A percentile compares a stretch with the other conserved stretches of the same genome.
Conservation (phyloP, 92 coral and sea anemone species). For the Chrysogorgia sp. region DNA sequence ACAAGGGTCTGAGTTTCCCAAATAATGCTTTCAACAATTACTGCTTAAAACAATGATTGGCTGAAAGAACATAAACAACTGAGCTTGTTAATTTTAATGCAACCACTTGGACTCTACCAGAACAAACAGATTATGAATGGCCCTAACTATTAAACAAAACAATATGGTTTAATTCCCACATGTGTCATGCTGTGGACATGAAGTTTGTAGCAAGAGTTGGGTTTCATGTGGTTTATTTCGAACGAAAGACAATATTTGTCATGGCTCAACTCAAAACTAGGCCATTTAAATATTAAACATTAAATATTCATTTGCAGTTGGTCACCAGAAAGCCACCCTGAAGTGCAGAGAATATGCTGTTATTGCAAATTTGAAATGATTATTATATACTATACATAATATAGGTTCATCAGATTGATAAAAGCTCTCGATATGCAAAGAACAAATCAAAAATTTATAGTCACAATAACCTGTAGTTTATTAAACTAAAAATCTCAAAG, state of each 20-base stretch:
- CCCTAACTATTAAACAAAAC: background rate
- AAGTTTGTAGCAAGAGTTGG: too few relatives aligned
- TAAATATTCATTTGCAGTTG: slow-evolving; percentile 18
- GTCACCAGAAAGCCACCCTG: slow-evolving; percentile 43
- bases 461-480: too few relatives aligned
- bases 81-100: slow-evolving; percentile 39
- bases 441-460: too few relatives aligned
- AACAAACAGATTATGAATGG: background rate
- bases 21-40: slow-evolving; percentile 26
- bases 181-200: too few relatives aligned
- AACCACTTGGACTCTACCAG: slow-evolving; percentile 15
- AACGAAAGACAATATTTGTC: background rate
- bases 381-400: too few relatives aligned
- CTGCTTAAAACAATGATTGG: slow-evolving; percentile 24
- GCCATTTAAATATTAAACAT: slow-evolving; percentile 28
- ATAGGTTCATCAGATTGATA: too few relatives aligned
- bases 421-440: too few relatives aligned
- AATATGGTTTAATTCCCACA: too few relatives aligned
- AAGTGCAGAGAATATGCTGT: background rate
- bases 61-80: slow-evolving; percentile 14
- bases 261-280: background rate
- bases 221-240: background rate
- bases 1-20: background rate
- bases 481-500: background rate
- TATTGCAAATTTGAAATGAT: background rate